A percentile compares a stretch with the other conserved stretches of the same genome.
phyloP scores from a whole-genome alignment of 2,797 vertebrate species.

The Antennarius maculatus region DNA sequence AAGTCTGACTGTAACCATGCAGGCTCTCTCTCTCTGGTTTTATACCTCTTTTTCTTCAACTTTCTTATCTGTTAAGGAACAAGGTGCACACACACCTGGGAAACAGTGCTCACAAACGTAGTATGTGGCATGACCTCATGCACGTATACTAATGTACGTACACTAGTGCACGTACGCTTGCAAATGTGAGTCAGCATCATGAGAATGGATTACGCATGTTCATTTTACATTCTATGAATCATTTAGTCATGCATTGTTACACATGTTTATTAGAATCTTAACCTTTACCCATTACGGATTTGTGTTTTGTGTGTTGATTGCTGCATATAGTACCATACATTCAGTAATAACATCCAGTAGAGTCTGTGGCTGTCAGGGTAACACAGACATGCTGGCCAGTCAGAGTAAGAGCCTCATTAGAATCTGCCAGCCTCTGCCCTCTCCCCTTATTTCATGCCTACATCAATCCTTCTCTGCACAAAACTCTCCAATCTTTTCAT shows the following conservation, averaged over 20 bases:
- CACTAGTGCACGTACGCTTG: slow-evolving; percentile 55
- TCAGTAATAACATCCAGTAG: slow-evolving; percentile 41
- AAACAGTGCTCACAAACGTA: slow-evolving; percentile 12
- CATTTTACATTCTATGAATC: neutral
- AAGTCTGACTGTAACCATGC: neutral
- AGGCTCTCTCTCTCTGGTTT: slow-evolving; percentile 33
- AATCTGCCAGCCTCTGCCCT: slow-evolving; percentile 20
- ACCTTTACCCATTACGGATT: neutral
- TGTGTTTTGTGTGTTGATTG: neutral
- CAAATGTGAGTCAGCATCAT: neutral
- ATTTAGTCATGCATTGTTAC: neutral
- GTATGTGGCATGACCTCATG: slow-evolving; percentile 33
- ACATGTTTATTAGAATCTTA: neutral
- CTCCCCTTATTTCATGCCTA: slow-evolving; percentile 9
- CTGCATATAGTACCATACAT: slow-evolving; percentile 25
- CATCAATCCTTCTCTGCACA: slow-evolving; percentile 17
- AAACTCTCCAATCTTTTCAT: slow-evolving; percentile 35
- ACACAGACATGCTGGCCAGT: slow-evolving; percentile 45
- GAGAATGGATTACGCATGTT: slow-evolving; percentile 5
- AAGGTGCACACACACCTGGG: slow-evolving; percentile 46
- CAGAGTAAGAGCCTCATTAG: slow-evolving; percentile 43
- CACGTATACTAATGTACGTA: slow-evolving; percentile 56
- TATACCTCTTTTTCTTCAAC: slow-evolving; percentile 29
- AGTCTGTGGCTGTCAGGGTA: slow-evolving; percentile 53
- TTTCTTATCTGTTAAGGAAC: slow-evolving; percentile 56